phyloP scores from a whole-genome alignment of 2,113 vertebrate species.

The Odocoileus hemionus region DNA sequence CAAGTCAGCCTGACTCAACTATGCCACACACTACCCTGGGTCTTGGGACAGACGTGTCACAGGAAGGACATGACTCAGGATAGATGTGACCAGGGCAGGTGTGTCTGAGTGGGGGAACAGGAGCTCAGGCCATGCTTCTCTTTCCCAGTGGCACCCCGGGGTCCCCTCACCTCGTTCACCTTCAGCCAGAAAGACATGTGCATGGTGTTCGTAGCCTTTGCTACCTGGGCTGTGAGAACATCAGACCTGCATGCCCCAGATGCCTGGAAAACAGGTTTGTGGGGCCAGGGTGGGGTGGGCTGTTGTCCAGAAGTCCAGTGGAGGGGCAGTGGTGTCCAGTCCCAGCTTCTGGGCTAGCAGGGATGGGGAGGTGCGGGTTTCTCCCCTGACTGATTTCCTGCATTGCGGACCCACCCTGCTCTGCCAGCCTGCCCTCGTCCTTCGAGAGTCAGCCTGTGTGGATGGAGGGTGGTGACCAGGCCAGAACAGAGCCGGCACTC shows the following conservation, averaged over 20 bases:
- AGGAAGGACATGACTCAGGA: background rate
- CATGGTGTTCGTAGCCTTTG: slow-evolving; percentile 93
- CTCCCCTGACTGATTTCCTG: background rate
- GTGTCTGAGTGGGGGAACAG: fast-evolving
- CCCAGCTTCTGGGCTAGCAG: background rate
- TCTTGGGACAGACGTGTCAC: background rate
- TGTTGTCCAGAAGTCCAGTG: background rate
- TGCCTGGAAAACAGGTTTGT: slow-evolving; percentile 94
- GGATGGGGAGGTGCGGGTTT: background rate
- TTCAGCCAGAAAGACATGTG: slow-evolving; percentile 90
- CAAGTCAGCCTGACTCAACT: background rate
- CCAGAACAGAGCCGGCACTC: background rate
- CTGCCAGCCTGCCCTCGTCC: background rate
- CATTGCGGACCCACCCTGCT: background rate
- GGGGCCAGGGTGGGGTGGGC: background rate
- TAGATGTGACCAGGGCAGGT: background rate
- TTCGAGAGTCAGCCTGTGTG: background rate
- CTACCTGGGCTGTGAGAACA: slow-evolving; percentile 94
- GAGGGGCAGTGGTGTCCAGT: background rate
- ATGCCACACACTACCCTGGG: background rate
- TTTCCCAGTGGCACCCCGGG: slow-evolving; percentile 59
- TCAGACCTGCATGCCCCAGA: slow-evolving; percentile 89
- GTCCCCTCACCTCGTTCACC: slow-evolving; percentile 43
- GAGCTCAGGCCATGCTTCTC: background rate
- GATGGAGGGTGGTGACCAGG: background rate